These are phyloP conservation scores for Lepeophtheirus salmonis DNA, from an alignment of 1,140 invertebrate species.

Conservation along the genomic window DNA sequence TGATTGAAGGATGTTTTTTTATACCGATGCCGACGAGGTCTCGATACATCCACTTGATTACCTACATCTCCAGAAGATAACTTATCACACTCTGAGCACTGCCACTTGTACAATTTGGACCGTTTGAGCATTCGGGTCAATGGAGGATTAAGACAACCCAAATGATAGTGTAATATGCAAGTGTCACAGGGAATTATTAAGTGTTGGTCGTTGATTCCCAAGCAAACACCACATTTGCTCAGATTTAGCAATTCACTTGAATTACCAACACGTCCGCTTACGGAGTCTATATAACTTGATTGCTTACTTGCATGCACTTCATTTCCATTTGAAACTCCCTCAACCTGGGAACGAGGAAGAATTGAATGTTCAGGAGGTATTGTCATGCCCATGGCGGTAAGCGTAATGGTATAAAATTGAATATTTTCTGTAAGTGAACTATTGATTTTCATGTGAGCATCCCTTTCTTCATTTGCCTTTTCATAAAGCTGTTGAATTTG, in stretches of 20 bases:
- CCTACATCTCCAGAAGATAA: constrained; percentile 50
- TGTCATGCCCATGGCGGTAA: background rate
- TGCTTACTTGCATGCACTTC: too few relatives aligned
- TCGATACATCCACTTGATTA: constrained; percentile 34
- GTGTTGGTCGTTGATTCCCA: constrained; percentile 58
- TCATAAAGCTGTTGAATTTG: background rate
- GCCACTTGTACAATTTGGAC: constrained; percentile 81
- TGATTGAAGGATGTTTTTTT: constrained; percentile 42
- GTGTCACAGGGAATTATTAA: constrained; percentile 81
- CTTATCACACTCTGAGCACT: constrained; percentile 73
- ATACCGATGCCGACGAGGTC: constrained; percentile 42
- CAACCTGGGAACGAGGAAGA: too few relatives aligned
- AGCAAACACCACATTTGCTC: constrained; percentile 63
- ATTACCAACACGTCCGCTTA: background rate
- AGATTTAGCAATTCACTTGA: background rate
- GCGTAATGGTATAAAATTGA: background rate
- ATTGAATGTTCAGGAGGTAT: background rate
- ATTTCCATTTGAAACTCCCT: too few relatives aligned
- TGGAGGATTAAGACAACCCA: constrained; percentile 76
- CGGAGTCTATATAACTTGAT: too few relatives aligned
- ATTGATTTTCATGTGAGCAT: background rate
- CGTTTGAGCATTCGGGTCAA: constrained; percentile 79
- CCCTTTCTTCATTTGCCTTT: background rate
- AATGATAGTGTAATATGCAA: constrained; percentile 76
- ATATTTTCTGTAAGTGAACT: background rate